phyloP scores from a whole-genome alignment of 2,797 vertebrate species.

The Schizopygopsis malacanthus region DNA sequence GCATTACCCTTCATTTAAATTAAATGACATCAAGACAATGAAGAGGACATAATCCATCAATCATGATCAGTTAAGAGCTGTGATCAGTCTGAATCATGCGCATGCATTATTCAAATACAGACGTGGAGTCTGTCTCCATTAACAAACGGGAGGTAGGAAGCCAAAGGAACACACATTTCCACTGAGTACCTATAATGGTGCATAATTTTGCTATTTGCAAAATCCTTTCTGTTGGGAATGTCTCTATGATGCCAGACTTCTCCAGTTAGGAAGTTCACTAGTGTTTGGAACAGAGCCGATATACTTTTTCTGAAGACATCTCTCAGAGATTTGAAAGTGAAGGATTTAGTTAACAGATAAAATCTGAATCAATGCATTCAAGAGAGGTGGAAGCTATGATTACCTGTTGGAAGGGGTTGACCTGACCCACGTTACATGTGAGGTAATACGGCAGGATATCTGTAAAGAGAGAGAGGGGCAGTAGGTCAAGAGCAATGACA shows the following conservation, averaged over 20 bases:
- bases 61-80: not conserved
- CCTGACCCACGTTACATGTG: constrained; percentile 82
- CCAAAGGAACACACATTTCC: constrained; percentile 26
- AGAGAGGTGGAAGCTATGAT: constrained; percentile 53
- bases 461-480: constrained; percentile 62
- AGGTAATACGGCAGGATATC: constrained; percentile 93
- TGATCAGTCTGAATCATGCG: constrained; percentile 37
- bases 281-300: not conserved
- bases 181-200: not conserved
- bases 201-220: not conserved
- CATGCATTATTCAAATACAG: constrained; percentile 30
- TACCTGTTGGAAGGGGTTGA: constrained; percentile 95
- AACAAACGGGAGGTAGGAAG: constrained; percentile 16
- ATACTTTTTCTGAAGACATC: not conserved
- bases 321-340: not conserved
- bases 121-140: constrained; percentile 22
- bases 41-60: not conserved
- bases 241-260: not conserved
- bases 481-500: constrained; percentile 22
- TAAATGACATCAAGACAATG: constrained; percentile 36
- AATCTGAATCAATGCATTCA: not conserved
- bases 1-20: constrained; percentile 31
- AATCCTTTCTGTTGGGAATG: not conserved
- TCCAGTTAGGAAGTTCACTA: not conserved
- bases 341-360: not conserved